Percentiles rank a stretch among this genome's conserved stretches.
These are phyloP conservation scores for Etheostoma cragini DNA, from an alignment of 2,113 vertebrate species.

Conservation along the genomic window DNA sequence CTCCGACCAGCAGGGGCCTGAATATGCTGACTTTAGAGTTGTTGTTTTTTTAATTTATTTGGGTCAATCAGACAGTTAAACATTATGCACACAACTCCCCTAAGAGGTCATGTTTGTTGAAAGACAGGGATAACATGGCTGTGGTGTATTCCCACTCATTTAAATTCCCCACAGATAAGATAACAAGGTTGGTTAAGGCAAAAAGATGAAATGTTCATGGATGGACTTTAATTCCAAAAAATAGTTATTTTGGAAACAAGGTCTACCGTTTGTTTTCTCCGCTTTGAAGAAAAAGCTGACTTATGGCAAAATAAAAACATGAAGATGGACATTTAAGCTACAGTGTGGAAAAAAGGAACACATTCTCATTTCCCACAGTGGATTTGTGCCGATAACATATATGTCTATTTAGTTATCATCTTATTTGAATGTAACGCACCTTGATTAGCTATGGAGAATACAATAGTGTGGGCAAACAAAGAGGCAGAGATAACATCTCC, in stretches of 20 bases:
- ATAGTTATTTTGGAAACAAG: conserved; percentile 17
- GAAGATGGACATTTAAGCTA: not conserved
- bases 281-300: not conserved
- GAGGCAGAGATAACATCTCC: conserved; percentile 25
- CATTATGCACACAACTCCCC: conserved; percentile 66
- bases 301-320: not conserved
- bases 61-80: conserved; percentile 73
- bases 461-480: conserved; percentile 20
- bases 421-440: conserved; percentile 30
- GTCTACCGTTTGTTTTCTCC: conserved; percentile 15
- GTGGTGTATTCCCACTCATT: conserved; percentile 57
- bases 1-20: conserved; percentile 58
- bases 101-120: conserved; percentile 75
- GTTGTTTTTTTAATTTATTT: conserved; percentile 33
- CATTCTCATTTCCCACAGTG: not conserved
- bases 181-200: conserved; percentile 31
- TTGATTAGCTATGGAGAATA: conserved; percentile 22
- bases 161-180: conserved; percentile 63
- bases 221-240: conserved; percentile 46
- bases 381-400: conserved; percentile 5
- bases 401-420: conserved; percentile 38
- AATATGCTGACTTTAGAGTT: conserved; percentile 59
- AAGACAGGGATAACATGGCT: conserved; percentile 60
- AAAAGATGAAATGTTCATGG: conserved; percentile 27
- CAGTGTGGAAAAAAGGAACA: not conserved